phyloP scores from a whole-genome alignment of 2,113 vertebrate genomes.

The Zosterops borbonicus region DNA sequence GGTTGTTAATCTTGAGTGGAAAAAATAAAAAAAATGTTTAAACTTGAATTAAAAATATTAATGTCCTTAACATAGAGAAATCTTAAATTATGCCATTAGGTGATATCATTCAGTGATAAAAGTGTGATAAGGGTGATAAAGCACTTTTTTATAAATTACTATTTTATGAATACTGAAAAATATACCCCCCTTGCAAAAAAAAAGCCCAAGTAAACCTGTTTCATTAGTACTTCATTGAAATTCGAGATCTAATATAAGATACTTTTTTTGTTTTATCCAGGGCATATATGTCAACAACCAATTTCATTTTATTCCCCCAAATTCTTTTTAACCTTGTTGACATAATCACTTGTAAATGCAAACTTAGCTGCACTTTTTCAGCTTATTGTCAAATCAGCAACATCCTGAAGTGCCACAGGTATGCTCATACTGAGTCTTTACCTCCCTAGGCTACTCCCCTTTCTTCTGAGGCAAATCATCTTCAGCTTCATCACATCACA shows the following conservation, averaged over 20 bases:
- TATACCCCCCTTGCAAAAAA: background rate
- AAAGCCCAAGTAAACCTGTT: background rate
- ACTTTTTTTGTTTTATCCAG: background rate
- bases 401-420: background rate
- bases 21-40: slow-evolving; percentile 55
- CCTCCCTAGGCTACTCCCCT: background rate
- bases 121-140: slow-evolving; percentile 46
- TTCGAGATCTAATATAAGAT: background rate
- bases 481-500: background rate
- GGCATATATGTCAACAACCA: background rate
- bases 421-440: background rate
- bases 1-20: slow-evolving; percentile 60
- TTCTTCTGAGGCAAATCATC: background rate
- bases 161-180: slow-evolving; percentile 61
- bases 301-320: background rate
- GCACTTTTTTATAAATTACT: slow-evolving; percentile 50
- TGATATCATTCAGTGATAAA: slow-evolving; percentile 31
- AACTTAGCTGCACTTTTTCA: background rate
- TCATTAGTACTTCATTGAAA: background rate
- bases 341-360: background rate
- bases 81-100: slow-evolving; percentile 55
- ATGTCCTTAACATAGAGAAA: slow-evolving; percentile 58
- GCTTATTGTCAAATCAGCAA: background rate
- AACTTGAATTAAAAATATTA: slow-evolving; percentile 63
- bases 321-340: background rate